Evolutionary conservation across 2,797 vertebrate species (phyloP).

Genomic region (Coendou prehensilis): DNA sequence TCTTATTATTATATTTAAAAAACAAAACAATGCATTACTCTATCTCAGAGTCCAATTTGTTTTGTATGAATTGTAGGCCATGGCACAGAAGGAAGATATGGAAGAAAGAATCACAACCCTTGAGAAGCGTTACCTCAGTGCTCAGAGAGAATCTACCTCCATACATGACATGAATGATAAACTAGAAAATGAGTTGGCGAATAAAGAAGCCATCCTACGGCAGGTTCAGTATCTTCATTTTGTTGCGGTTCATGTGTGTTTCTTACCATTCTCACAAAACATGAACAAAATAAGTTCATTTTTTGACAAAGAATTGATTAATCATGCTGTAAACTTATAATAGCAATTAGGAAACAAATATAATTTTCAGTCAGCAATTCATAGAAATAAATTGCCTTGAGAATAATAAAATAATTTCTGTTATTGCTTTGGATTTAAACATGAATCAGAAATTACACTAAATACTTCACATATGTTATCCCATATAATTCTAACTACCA

Average conservation of each 20-base stretch:
- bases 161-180: constrained; percentile 99
- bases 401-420: neutral
- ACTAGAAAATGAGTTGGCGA: constrained; percentile 98
- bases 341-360: neutral
- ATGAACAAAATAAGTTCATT: neutral
- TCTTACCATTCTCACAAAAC: neutral
- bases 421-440: constrained; percentile 12
- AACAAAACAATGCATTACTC: neutral
- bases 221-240: constrained; percentile 91
- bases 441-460: neutral
- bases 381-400: neutral
- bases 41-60: neutral
- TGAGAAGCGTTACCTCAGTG: constrained; percentile 99
- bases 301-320: neutral
- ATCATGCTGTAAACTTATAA: neutral
- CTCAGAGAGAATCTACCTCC: constrained; percentile 98
- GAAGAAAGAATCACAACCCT: constrained; percentile 98
- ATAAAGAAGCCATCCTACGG: constrained; percentile 98
- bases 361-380: neutral
- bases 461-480: neutral
- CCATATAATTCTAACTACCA: neutral
- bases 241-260: neutral
- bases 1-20: constrained; percentile 1
- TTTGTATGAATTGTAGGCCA: constrained; percentile 90
- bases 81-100: constrained; percentile 99